Percentiles rank a stretch among this genome's conserved stretches.
Conservation (phyloP, 2,113 vertebrate genomes). For the Muscicapa adusta region DNA sequence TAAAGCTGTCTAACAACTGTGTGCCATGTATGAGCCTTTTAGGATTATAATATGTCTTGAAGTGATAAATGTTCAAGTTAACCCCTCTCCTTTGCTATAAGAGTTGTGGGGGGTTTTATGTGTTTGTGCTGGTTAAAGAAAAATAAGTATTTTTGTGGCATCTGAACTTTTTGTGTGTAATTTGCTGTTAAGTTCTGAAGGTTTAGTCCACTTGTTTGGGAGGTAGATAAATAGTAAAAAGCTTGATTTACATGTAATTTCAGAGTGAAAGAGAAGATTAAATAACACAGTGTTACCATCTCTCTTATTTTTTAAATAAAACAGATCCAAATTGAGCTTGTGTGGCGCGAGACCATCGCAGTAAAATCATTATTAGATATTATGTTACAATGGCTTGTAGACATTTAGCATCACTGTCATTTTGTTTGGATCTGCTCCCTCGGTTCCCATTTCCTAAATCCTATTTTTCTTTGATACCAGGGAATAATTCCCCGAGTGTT, state of each 20-base stretch:
- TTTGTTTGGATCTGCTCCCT: conserved; percentile 42
- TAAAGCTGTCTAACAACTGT: not conserved
- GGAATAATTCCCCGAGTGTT: not conserved
- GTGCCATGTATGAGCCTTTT: not conserved
- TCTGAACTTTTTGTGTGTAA: not conserved
- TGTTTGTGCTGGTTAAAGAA: not conserved
- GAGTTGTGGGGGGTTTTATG: not conserved
- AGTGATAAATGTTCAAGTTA: not conserved
- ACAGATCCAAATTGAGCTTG: not conserved
- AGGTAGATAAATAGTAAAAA: not conserved
- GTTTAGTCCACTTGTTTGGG: not conserved
- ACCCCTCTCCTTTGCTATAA: not conserved
- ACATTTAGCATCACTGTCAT: not conserved
- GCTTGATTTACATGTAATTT: not conserved
- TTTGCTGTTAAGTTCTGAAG: not conserved
- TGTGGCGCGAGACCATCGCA: not conserved
- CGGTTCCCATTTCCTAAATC: conserved; percentile 51
- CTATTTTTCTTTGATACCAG: conserved; percentile 32
- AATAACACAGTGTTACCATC: not conserved
- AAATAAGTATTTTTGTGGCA: not conserved
- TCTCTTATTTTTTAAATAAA: not conserved
- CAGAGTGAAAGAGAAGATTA: not conserved
- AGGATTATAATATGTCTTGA: not conserved
- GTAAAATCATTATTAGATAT: conserved; percentile 19
- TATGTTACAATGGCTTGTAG: not conserved